Conservation (phyloP, 2,888 invertebrate species). For the Eupithecia insigniata region DNA sequence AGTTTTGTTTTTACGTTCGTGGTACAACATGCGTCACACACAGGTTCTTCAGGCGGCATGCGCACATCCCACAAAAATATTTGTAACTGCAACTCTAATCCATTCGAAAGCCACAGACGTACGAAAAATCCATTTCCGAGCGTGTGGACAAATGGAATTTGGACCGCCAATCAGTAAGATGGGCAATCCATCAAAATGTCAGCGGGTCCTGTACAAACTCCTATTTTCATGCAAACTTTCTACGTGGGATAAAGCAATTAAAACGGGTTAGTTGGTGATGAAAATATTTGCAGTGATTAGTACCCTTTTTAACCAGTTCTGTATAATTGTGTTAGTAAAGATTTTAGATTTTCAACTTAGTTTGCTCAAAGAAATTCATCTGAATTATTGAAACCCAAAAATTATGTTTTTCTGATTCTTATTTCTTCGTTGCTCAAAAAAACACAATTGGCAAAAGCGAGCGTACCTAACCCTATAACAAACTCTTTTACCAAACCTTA, state of each 20-base stretch:
- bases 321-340: no score
- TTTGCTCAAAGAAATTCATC: no score
- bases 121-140: constrained; percentile 9
- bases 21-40: not conserved
- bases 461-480: no score
- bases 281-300: not conserved
- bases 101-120: constrained; percentile 15
- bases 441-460: no score
- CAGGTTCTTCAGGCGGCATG: not conserved
- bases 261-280: constrained; percentile 50
- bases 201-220: constrained; percentile 49
- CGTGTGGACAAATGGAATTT: constrained; percentile 45
- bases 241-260: constrained; percentile 58
- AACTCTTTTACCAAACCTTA: no score
- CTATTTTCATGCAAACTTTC: constrained; percentile 59
- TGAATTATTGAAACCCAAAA: no score
- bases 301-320: no score
- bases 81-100: constrained; percentile 25
- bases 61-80: not conserved
- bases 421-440: no score
- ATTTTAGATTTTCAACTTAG: no score
- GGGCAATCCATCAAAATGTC: constrained; percentile 70
- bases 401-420: no score
- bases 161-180: constrained; percentile 74
- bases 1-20: not conserved